Conservation (phyloP, 2,797 vertebrate species). For the Protosalanx chinensis region DNA sequence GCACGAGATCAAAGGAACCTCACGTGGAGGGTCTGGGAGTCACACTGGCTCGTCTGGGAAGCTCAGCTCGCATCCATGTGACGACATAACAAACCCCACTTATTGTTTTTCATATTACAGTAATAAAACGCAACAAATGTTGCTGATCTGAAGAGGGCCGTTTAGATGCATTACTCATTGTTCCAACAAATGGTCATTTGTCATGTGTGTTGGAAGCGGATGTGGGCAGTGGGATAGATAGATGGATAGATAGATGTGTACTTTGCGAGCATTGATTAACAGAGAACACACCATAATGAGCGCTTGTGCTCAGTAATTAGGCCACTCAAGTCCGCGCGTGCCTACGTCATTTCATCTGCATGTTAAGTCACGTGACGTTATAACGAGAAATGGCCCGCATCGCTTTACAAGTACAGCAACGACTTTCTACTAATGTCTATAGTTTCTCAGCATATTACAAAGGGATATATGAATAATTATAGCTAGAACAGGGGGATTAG, state of each 20-base stretch:
- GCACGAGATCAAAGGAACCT: slow-evolving; percentile 40
- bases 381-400: too few relatives aligned
- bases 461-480: slow-evolving; percentile 22
- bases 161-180: background rate
- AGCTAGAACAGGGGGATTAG: slow-evolving; percentile 10
- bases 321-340: slow-evolving; percentile 8
- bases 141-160: background rate
- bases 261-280: slow-evolving; percentile 20
- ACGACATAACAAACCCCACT: too few relatives aligned
- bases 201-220: background rate
- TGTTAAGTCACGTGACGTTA: background rate
- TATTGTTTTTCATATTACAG: too few relatives aligned
- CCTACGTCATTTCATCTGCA: background rate
- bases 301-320: slow-evolving; percentile 9
- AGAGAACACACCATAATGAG: slow-evolving; percentile 4
- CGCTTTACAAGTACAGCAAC: too few relatives aligned
- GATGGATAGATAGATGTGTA: background rate
- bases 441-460: slow-evolving; percentile 13
- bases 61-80: background rate
- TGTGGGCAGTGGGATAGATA: background rate
- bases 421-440: background rate
- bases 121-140: background rate
- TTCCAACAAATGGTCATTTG: background rate
- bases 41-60: background rate
- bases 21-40: slow-evolving; percentile 24